Conservation (phyloP, 2,797 vertebrate genomes). For the Sphenodon punctatus region DNA sequence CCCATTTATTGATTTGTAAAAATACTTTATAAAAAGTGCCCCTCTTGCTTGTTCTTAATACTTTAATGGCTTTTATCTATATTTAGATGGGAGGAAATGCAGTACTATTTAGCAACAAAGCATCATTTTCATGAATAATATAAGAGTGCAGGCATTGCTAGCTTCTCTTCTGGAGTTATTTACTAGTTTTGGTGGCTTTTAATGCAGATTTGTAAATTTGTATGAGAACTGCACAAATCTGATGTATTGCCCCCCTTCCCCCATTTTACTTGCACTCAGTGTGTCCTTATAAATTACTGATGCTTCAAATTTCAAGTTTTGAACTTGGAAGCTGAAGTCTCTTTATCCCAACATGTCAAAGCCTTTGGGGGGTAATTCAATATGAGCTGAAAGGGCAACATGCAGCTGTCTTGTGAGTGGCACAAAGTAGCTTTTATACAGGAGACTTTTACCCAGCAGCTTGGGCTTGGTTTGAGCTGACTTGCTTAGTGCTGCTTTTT, state of each 20-base stretch:
- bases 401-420: neutral
- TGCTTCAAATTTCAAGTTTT: neutral
- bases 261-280: conserved; percentile 4
- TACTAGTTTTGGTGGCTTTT: conserved; percentile 67
- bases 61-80: conserved; percentile 52
- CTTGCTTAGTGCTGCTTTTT: neutral
- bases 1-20: conserved; percentile 11
- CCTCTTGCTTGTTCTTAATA: conserved; percentile 7
- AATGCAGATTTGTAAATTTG: conserved; percentile 40
- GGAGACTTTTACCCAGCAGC: neutral
- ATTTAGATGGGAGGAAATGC: conserved; percentile 70
- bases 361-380: neutral
- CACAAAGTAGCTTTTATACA: neutral
- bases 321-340: neutral
- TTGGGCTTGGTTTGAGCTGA: neutral
- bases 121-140: conserved; percentile 74
- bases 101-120: conserved; percentile 44
- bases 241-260: neutral
- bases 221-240: conserved; percentile 14
- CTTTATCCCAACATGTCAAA: neutral
- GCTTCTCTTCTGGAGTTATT: conserved; percentile 63
- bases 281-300: neutral
- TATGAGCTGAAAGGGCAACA: neutral
- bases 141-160: conserved; percentile 64
- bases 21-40: conserved; percentile 49